These are phyloP conservation scores for Acrobasis suavella DNA, from an alignment of 2,888 invertebrate species.

Conservation along the genomic window DNA sequence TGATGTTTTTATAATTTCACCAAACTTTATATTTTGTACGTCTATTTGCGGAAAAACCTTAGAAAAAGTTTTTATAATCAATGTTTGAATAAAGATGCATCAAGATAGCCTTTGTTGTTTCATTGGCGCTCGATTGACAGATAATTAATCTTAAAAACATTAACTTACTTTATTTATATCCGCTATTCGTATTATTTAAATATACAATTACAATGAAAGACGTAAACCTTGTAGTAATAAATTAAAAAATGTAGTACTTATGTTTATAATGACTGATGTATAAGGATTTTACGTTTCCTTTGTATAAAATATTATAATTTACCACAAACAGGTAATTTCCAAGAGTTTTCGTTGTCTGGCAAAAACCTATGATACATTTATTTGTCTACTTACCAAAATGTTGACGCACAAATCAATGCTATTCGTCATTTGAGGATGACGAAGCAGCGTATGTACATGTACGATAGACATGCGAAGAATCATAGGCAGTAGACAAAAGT, in stretches of 20 bases:
- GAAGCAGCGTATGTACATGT: neutral
- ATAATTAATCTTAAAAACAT: slow-evolving; percentile 16
- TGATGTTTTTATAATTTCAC: no score
- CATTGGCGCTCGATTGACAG: slow-evolving; percentile 6
- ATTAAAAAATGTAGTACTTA: neutral
- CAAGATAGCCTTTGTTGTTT: slow-evolving; percentile 12
- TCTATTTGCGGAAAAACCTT: slow-evolving; percentile 8
- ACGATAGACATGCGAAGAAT: slow-evolving; percentile 20
- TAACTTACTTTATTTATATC: neutral
- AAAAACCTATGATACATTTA: slow-evolving; percentile 21
- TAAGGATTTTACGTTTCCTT: neutral
- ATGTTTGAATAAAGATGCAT: slow-evolving; percentile 14
- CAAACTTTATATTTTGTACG: no score
- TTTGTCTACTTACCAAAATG: slow-evolving; percentile 1
- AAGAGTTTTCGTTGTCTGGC: slow-evolving; percentile 8
- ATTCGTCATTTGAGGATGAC: slow-evolving; percentile 2
- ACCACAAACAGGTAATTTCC: slow-evolving; percentile 12
- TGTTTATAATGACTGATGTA: neutral
- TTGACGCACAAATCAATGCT: slow-evolving; percentile 37
- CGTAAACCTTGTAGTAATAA: no score
- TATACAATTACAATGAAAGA: neutral
- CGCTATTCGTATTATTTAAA: neutral
- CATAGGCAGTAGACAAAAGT: slow-evolving; percentile 86
- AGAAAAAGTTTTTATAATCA: neutral
- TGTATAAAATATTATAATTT: slow-evolving; percentile 4